Evolutionary conservation across 2,888 invertebrate genomes (phyloP).

Genomic region (Tetragonisca angustula): DNA sequence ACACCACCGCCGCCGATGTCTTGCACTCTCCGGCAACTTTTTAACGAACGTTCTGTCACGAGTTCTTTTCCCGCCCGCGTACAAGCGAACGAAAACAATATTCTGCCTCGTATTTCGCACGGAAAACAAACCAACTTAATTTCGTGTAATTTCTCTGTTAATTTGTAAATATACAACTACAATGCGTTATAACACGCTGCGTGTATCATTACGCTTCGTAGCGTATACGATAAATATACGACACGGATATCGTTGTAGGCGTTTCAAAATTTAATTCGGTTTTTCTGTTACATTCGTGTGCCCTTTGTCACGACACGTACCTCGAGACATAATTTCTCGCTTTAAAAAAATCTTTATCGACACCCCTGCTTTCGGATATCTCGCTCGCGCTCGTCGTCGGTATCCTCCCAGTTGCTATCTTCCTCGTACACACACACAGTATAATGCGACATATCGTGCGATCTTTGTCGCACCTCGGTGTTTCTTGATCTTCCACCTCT

Average conservation of each 20-base stretch:
- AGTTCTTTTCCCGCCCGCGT: slow-evolving; percentile 2
- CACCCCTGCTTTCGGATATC: slow-evolving; percentile 64
- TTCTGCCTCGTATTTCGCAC: neutral
- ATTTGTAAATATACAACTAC: neutral
- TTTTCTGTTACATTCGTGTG: neutral
- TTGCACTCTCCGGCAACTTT: slow-evolving; percentile 28
- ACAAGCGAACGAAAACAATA: slow-evolving; percentile 25
- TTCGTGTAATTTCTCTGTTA: neutral
- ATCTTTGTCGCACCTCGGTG: slow-evolving; percentile 48
- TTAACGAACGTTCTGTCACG: slow-evolving; percentile 39
- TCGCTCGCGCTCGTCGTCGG: slow-evolving; percentile 46
- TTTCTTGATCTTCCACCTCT: slow-evolving; percentile 67
- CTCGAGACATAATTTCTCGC: slow-evolving; percentile 26
- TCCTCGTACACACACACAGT: slow-evolving; percentile 42
- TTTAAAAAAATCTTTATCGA: slow-evolving; percentile 70
- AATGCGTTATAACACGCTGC: no score
- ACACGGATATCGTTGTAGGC: neutral
- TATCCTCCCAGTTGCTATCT: slow-evolving; percentile 54
- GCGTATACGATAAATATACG: neutral
- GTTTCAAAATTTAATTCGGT: neutral
- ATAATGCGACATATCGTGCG: slow-evolving; percentile 42
- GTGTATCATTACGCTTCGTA: neutral
- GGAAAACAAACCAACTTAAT: slow-evolving; percentile 9
- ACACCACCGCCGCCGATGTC: slow-evolving; percentile 7
- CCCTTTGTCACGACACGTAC: neutral